These are phyloP conservation scores for Artemia sinica DNA, from an alignment of 2,888 invertebrate genomes.

Conservation along the genomic window DNA sequence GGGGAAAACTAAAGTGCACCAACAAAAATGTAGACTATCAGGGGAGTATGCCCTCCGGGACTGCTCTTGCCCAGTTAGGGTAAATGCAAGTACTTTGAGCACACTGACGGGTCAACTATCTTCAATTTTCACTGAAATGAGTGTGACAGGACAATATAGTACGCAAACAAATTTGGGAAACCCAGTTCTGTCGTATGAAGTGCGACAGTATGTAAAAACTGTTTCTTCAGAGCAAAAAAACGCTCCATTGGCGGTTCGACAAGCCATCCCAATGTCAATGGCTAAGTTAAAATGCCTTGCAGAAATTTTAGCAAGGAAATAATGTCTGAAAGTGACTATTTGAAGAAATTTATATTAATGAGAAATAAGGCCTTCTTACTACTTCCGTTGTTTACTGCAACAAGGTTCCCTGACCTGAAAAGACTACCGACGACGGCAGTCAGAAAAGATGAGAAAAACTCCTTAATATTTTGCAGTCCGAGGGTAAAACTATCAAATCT, in stretches of 20 bases:
- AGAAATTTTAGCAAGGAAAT: neutral
- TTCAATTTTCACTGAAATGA: neutral
- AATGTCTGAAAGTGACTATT: neutral
- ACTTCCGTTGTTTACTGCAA: no score
- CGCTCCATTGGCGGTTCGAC: neutral
- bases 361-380: neutral
- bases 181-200: neutral
- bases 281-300: neutral
- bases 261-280: neutral
- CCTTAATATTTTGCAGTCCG: no score
- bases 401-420: no score
- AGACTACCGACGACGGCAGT: no score
- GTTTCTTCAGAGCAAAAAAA: neutral
- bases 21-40: neutral
- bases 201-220: neutral
- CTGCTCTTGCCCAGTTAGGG: neutral
- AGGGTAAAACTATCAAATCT: no score
- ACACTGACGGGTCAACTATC: neutral
- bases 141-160: neutral
- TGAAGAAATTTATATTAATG: neutral
- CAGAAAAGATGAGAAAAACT: no score
- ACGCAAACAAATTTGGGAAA: neutral
- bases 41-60: neutral
- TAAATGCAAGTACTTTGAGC: neutral
- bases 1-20: neutral